Conservation (phyloP, 2,888 invertebrate genomes). For the Chrysodeixis includens region DNA sequence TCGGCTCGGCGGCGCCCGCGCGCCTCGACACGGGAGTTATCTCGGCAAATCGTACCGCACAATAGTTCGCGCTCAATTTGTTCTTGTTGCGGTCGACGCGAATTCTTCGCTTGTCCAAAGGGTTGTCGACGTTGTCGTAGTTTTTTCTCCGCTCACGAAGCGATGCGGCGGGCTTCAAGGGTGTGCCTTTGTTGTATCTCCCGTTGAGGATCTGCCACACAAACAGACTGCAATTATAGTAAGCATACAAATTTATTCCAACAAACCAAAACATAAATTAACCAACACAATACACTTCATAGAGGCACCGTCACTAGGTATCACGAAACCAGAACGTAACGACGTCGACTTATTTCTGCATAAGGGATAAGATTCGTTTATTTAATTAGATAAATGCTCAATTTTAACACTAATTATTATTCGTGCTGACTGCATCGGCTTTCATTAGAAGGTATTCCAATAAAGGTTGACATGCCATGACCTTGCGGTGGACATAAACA, state of each 20-base stretch:
- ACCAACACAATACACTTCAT: slow-evolving; percentile 40
- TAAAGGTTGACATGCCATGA: slow-evolving; percentile 31
- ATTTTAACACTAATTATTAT: slow-evolving; percentile 5
- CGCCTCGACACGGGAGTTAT: slow-evolving; percentile 84
- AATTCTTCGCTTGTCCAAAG: slow-evolving; percentile 86
- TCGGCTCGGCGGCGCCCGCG: slow-evolving; percentile 76
- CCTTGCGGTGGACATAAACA: slow-evolving; percentile 52
- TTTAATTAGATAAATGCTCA: neutral
- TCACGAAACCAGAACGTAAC: neutral
- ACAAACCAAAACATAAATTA: slow-evolving; percentile 49
- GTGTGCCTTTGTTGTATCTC: slow-evolving; percentile 75
- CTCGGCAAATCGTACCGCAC: slow-evolving; percentile 87
- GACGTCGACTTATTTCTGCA: neutral
- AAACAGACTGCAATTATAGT: slow-evolving; percentile 70
- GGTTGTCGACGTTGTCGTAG: slow-evolving; percentile 77
- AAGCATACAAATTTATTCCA: slow-evolving; percentile 67
- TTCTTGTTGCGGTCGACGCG: slow-evolving; percentile 87
- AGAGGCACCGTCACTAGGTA: neutral
- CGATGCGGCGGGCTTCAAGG: slow-evolving; percentile 69
- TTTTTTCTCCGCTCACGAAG: slow-evolving; percentile 79
- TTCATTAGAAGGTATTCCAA: slow-evolving; percentile 24
- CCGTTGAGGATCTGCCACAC: slow-evolving; percentile 69
- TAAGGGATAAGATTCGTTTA: neutral
- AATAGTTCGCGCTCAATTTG: slow-evolving; percentile 88
- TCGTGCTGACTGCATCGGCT: slow-evolving; percentile 10